Conservation (phyloP, 2,113 vertebrate species). For the Heterotis niloticus region DNA sequence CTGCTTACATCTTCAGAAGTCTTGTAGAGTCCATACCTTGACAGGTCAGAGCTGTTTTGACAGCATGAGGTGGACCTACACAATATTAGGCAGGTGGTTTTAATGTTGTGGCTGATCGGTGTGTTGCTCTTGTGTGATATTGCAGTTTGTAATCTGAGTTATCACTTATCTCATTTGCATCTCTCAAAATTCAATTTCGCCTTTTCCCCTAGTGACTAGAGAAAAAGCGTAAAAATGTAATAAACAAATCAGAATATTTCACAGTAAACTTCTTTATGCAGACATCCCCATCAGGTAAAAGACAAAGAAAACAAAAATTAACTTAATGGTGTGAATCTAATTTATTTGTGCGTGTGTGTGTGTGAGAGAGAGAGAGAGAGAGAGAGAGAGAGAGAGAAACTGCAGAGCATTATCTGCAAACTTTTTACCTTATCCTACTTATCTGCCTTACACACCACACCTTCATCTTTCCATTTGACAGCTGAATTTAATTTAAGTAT, state of each 20-base stretch:
- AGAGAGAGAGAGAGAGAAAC: too few relatives aligned
- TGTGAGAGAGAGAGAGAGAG: too few relatives aligned
- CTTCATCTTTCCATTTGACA: neutral
- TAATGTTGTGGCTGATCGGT: too few relatives aligned
- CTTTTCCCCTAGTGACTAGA: constrained; percentile 30
- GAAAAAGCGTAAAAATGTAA: constrained; percentile 44
- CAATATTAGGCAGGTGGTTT: too few relatives aligned
- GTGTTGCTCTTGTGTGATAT: constrained; percentile 22
- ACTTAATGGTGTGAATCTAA: constrained; percentile 28
- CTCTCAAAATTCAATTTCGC: constrained; percentile 41
- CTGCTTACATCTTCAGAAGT: too few relatives aligned
- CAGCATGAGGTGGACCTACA: too few relatives aligned
- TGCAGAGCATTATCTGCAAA: too few relatives aligned
- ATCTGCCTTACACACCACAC: neutral
- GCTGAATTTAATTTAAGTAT: constrained; percentile 34
- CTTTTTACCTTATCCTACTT: too few relatives aligned
- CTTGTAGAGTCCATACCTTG: too few relatives aligned
- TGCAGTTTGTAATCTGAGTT: constrained; percentile 34
- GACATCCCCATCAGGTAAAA: constrained; percentile 47
- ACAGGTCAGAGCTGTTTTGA: too few relatives aligned
- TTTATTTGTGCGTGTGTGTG: neutral
- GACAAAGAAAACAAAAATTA: constrained; percentile 34
- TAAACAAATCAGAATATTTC: constrained; percentile 40
- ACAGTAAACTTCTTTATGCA: constrained; percentile 35
- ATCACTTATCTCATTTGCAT: constrained; percentile 44